Percentiles rank a stretch among this genome's conserved stretches.
These are phyloP conservation scores for Pogonomyrmex californicus DNA, from an alignment of 1,140 invertebrate species.

Conservation along the genomic window DNA sequence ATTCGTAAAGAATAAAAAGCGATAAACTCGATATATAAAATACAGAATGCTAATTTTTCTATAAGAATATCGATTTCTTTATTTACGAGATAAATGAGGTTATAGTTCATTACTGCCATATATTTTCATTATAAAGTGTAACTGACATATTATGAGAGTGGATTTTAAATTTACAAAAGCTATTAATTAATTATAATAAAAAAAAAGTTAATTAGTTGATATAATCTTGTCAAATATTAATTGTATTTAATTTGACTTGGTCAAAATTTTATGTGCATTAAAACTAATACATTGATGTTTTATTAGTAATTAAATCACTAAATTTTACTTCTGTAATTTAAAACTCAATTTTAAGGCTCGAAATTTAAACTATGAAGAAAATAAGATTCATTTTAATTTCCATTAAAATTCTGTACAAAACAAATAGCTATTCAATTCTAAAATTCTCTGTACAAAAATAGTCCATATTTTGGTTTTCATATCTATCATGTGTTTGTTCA, in stretches of 20 bases:
- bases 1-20: constrained; percentile 8
- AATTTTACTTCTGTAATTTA: background rate
- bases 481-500: background rate
- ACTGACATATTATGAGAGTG: constrained; percentile 10
- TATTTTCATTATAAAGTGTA: constrained; percentile 20
- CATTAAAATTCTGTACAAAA: background rate
- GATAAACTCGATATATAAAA: constrained; percentile 55
- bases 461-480: background rate
- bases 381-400: background rate
- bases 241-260: background rate
- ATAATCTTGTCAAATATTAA: background rate
- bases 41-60: constrained; percentile 55
- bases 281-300: background rate
- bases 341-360: background rate
- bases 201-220: background rate
- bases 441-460: background rate
- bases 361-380: background rate
- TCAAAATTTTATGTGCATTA: background rate
- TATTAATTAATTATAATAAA: constrained; percentile 3
- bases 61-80: constrained; percentile 18
- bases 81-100: constrained; percentile 33
- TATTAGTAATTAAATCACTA: too few species aligned
- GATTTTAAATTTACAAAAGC: background rate
- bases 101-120: constrained; percentile 4
- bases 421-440: background rate